Base-by-base conservation (phyloP, 1,140 invertebrate species). In the Drosophila nannoptera region DNA sequence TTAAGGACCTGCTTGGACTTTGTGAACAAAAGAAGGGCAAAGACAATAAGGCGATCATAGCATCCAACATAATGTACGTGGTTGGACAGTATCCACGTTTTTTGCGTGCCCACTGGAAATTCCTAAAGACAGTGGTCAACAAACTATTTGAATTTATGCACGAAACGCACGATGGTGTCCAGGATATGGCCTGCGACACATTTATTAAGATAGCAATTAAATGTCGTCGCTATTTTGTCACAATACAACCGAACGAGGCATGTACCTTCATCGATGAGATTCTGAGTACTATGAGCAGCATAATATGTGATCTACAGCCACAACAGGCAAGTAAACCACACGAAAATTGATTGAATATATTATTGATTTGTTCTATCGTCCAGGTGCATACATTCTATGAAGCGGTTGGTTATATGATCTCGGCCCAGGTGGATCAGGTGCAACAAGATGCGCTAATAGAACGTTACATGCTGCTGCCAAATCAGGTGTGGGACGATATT, bases 121-220 rank as follows among this genome's bases (percentile, higher is more conserved):
- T 99, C 91, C 92, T 99, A n/a, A 99, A 99, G 92, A 99, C 99
- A 61, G 99, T 99, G 87, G 98, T 99, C 48, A 99, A 99, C 92
- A 99, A 99, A 92, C 92, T 99, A 36, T 99, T 99, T 92, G 99
- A 99, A 91, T 99, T 99, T 90, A 99, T 99, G 99, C 99, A 99
- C 91, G 98, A 99, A 92, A 99, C 98, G 33, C 99, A 99, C 90
- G 99, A 99, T 90, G 99, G 99, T 83, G 98, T 99, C 7, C 96
- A 97, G 90, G 98, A 99, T 88, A 99, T 99, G 99, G 99, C 99
- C 58, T 99, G 99, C 92, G 99, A 99, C 92, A 99, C 99, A 22
- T 99, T 99, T 90, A 99, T 99, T 75, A 99, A 99, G 91, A 99
- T 99, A 89, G 97, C 99, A n/a, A 93, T 98, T 72, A 99, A 99